Base-by-base conservation (phyloP, 2,888 invertebrate genomes). In the Amblyteles armatorius region DNA sequence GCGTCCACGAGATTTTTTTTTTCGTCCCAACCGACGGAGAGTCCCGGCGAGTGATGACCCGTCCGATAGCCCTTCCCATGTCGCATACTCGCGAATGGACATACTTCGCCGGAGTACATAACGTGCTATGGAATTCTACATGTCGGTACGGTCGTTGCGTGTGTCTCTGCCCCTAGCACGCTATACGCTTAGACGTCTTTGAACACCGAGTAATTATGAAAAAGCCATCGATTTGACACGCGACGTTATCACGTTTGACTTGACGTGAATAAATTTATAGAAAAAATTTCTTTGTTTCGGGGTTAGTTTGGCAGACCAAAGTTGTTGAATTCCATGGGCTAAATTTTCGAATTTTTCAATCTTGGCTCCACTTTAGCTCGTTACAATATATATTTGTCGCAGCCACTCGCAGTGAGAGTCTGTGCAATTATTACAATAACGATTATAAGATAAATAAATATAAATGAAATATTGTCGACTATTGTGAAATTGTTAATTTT, bases 41-140 rank as follows among this genome's bases (percentile, higher is more conserved):
- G 81, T 69, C 78, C 44, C 72, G 67, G 57, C 72, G 82, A 68
- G 44, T 85, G 85, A 85, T 85, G 85, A 85, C 85, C 85, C 79
- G 82, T n/a, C 19, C 71, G 85, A 85, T 85, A 85, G 82, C 76
- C 77, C 79, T 71, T 72, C 40, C 57, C 72, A 22, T 82, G 68
- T 69, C 81, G 3, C 40, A 16, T n/a, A 7, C 44, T 74, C 79
- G 72, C 85, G 65, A 77, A 77, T 77, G 76, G 48, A 73, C 52
- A 33, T 44, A 68, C 48, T 33, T 22, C 4, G 55, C 36, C 22
- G 33, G 57, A 67, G 65, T 71, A 50, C 6, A n/a, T 22, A 19
- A 16, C 19, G 33, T 7, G 5, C 63, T 7, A 7, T 29, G n/a
- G n/a, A 63, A 33, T 33, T 63, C 29, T 33, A 33, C 19, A 19